A percentile compares a stretch with the other conserved stretches of the same genome.
phyloP scores from a whole-genome alignment of 1,140 invertebrate genomes.

The Drosophila rufa region DNA sequence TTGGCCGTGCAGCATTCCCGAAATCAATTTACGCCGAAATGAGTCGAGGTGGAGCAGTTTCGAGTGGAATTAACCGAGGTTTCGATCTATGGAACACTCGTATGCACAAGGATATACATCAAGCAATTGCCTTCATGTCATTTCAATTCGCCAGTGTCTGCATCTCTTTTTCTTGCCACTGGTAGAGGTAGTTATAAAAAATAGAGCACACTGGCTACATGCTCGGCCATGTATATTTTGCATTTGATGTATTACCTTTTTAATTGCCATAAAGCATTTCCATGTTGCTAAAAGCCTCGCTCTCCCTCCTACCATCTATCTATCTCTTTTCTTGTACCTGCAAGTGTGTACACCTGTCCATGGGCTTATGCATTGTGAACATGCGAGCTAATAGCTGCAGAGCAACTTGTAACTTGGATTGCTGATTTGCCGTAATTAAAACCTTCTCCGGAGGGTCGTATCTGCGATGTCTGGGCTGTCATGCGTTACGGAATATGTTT shows the following conservation, averaged over 20 bases:
- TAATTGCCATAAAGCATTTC: constrained; percentile 81
- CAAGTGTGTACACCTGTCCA: constrained; percentile 36
- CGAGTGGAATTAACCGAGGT: constrained; percentile 24
- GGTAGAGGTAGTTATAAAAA: constrained; percentile 12
- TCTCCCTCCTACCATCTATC: neutral
- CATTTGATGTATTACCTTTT: constrained; percentile 78
- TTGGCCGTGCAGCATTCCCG: constrained; percentile 6
- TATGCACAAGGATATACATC: neutral
- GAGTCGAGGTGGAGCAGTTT: neutral
- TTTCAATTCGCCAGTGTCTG: constrained; percentile 35
- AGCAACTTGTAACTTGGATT: constrained; percentile 42
- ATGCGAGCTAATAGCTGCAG: constrained; percentile 64
- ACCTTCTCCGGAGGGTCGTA: constrained; percentile 58
- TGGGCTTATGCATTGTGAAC: constrained; percentile 73
- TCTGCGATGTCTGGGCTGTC: neutral
- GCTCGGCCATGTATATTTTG: constrained; percentile 39
- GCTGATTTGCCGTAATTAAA: constrained; percentile 58
- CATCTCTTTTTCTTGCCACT: constrained; percentile 25
- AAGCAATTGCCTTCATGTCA: constrained; percentile 37
- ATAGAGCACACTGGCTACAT: constrained; percentile 28
- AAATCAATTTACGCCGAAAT: constrained; percentile 28
- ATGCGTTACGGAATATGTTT: neutral
- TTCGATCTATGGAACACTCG: constrained; percentile 38
- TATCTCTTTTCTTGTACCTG: constrained; percentile 13
- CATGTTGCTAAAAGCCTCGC: constrained; percentile 70